phyloP scores from a whole-genome alignment of 1,140 invertebrate species.

The Hyphantria cunea region DNA sequence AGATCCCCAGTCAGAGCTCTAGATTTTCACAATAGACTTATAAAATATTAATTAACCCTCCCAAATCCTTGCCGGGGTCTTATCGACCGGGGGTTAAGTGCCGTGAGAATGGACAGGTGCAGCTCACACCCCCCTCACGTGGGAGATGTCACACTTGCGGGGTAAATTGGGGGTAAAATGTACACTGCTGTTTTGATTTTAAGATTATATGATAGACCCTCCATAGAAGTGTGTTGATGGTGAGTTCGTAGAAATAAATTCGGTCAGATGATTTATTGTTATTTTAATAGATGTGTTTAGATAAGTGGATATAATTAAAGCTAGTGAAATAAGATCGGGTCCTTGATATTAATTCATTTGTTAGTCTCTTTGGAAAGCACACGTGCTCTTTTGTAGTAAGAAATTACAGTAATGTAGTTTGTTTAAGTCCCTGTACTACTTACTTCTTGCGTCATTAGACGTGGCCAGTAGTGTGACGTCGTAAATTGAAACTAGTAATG shows the following conservation, averaged over 20 bases:
- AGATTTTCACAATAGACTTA: not conserved
- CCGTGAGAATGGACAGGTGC: slow-evolving; percentile 38
- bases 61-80: slow-evolving; percentile 10
- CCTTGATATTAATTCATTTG: not conserved
- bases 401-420: too few relatives aligned
- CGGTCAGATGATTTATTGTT: slow-evolving; percentile 19
- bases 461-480: too few relatives aligned
- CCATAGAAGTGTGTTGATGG: not conserved
- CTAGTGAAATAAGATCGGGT: not conserved
- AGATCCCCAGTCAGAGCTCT: not conserved
- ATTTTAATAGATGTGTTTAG: slow-evolving; percentile 10
- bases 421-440: too few relatives aligned
- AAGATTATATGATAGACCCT: slow-evolving; percentile 9
- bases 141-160: slow-evolving; percentile 26
- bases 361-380: too few relatives aligned
- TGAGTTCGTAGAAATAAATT: not conserved
- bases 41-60: slow-evolving; percentile 17
- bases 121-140: slow-evolving; percentile 19
- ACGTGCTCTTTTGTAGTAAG: too few relatives aligned
- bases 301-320: not conserved
- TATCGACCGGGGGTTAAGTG: slow-evolving; percentile 32
- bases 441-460: too few relatives aligned
- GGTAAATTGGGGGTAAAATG: slow-evolving; percentile 35
- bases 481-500: too few relatives aligned
- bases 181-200: slow-evolving; percentile 24